A percentile compares a stretch with the other conserved stretches of the same genome.
Conservation (phyloP, 2,797 vertebrate species). For the Ambastaia sidthimunki region DNA sequence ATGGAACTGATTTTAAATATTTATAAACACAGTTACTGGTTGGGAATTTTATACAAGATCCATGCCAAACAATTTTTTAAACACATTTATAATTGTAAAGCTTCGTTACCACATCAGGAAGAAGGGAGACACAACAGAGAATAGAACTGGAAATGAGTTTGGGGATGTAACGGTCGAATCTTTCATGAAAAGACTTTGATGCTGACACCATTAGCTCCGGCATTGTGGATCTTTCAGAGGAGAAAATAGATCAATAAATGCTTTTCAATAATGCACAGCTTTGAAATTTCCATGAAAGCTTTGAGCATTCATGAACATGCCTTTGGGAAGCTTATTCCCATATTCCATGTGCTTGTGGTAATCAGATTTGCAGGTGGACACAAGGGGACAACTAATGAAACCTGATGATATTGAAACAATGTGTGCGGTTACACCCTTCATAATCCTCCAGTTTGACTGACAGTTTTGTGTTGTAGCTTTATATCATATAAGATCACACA, state of each 20-base stretch:
- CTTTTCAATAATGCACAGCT: slow-evolving; percentile 7
- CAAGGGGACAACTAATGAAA: neutral
- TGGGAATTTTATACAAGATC: neutral
- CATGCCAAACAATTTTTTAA: neutral
- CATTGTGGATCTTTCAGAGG: slow-evolving; percentile 9
- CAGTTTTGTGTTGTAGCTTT: too few relatives aligned
- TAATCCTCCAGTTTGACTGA: too few relatives aligned
- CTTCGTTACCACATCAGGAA: too few relatives aligned
- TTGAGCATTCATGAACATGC: slow-evolving; percentile 4
- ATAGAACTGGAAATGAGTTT: slow-evolving; percentile 6
- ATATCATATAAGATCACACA: too few relatives aligned
- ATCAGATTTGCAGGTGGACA: neutral
- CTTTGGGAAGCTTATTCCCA: neutral
- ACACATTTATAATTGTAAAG: too few relatives aligned
- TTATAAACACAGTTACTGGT: neutral
- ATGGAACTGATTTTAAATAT: neutral
- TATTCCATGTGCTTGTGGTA: neutral
- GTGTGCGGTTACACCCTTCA: too few relatives aligned
- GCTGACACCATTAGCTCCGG: neutral
- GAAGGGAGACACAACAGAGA: neutral
- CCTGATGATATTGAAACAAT: neutral
- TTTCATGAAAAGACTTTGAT: slow-evolving; percentile 25
- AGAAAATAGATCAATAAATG: slow-evolving; percentile 23
- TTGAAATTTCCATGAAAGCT: slow-evolving; percentile 17
- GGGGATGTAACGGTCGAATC: neutral